A percentile compares a stretch with the other conserved stretches of the same genome.
phyloP scores from a whole-genome alignment of 1,140 invertebrate genomes.

The Archegozetes longisetosus region DNA sequence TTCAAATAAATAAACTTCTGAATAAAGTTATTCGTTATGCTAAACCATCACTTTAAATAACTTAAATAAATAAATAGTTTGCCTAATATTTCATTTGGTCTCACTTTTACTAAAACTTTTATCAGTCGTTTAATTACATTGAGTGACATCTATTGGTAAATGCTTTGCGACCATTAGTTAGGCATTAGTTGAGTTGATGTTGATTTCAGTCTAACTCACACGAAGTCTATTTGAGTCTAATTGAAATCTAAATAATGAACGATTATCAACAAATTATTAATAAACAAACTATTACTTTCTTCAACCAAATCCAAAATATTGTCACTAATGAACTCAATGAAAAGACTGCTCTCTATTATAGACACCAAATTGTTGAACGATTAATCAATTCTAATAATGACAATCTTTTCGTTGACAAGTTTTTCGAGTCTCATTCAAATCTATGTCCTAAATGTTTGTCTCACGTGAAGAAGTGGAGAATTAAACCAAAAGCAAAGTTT shows the following conservation, averaged over 20 bases:
- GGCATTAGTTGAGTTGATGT: neutral
- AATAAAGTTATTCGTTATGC: no score
- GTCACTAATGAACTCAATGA: neutral
- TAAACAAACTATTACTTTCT: neutral
- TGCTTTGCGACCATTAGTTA: neutral
- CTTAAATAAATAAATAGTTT: no score
- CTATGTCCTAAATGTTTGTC: neutral
- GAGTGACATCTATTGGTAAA: neutral
- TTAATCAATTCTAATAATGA: no score
- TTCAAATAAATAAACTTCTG: no score
- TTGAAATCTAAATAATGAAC: neutral
- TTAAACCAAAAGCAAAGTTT: neutral
- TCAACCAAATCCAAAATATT: neutral
- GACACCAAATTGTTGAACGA: neutral
- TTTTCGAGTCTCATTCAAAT: no score
- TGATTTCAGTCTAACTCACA: no score
- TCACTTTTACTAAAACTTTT: no score
- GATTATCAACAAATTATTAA: neutral
- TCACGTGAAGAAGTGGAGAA: neutral
- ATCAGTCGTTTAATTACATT: neutral
- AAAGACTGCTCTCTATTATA: neutral
- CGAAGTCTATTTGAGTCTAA: neutral
- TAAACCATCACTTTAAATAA: no score
- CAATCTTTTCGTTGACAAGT: no score
- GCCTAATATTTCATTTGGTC: no score